Conservation (phyloP, 2,797 vertebrate genomes). For the Parauchenoglanis punctatus region DNA sequence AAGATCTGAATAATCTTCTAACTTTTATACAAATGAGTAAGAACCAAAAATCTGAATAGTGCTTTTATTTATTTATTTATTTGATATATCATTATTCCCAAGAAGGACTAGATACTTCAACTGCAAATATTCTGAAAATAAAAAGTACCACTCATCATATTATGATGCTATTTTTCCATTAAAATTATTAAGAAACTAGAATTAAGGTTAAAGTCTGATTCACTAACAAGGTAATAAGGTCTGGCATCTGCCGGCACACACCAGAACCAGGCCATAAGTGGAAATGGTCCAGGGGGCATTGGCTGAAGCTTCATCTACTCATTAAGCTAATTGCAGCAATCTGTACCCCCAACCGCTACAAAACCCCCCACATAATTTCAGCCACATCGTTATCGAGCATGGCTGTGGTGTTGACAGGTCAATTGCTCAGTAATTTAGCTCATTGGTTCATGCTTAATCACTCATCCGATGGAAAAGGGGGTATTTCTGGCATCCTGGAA, state of each 20-base stretch:
- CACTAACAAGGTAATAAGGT: constrained; percentile 59
- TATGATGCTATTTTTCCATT: not conserved
- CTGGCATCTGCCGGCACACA: constrained; percentile 52
- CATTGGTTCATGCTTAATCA: constrained; percentile 33
- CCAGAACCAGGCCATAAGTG: constrained; percentile 28
- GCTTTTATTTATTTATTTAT: not conserved
- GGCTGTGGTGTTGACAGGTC: constrained; percentile 31
- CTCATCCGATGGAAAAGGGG: not conserved
- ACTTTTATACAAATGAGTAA: not conserved
- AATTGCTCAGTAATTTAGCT: constrained; percentile 26
- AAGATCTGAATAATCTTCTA: not conserved
- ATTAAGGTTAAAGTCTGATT: constrained; percentile 33
- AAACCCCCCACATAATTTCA: constrained; percentile 35
- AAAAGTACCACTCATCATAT: not conserved
- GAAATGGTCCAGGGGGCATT: constrained; percentile 27
- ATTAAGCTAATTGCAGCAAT: constrained; percentile 61
- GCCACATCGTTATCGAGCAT: constrained; percentile 36
- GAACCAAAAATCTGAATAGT: not conserved
- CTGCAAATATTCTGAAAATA: not conserved
- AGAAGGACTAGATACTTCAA: not conserved
- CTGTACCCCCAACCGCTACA: constrained; percentile 36
- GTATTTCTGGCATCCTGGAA: not conserved
- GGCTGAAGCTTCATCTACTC: constrained; percentile 53
- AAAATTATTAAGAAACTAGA: not conserved
- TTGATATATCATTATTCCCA: not conserved